Evolutionary conservation across 2,888 invertebrate genomes (phyloP).

Genomic region (Lysandra coridon): DNA sequence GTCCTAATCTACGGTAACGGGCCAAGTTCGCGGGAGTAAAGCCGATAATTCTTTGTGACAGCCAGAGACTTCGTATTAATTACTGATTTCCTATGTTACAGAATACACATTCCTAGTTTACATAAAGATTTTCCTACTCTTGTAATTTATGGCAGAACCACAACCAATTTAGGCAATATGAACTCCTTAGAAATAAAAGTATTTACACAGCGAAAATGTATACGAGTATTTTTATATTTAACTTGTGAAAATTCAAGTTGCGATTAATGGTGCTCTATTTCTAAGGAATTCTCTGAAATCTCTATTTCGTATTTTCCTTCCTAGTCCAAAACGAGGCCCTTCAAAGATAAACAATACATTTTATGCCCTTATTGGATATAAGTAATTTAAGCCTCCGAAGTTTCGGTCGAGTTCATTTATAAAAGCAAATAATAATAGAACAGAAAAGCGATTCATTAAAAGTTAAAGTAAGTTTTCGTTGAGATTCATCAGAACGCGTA

Average conservation of each 20-base stretch:
- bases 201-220: not conserved
- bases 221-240: not conserved
- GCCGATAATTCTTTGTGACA: constrained; percentile 25
- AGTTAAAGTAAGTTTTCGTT: constrained; percentile 11
- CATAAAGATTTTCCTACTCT: too few relatives aligned
- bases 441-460: constrained; percentile 29
- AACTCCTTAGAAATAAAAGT: too few relatives aligned
- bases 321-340: not conserved
- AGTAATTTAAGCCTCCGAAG: constrained; percentile 5
- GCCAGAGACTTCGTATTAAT: constrained; percentile 6
- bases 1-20: constrained; percentile 19
- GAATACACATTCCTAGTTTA: not conserved
- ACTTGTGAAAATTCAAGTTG: not conserved
- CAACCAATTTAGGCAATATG: too few relatives aligned
- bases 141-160: too few relatives aligned
- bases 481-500: constrained; percentile 18
- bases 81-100: not conserved
- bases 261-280: not conserved
- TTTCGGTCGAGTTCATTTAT: constrained; percentile 18
- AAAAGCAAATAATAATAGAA: constrained; percentile 29
- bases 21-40: constrained; percentile 18
- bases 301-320: not conserved
- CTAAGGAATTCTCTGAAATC: not conserved
- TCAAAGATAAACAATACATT: constrained; percentile 27
- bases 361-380: not conserved